Base-by-base conservation (phyloP, 2,888 invertebrate genomes). In the Steinernema carpocapsae region DNA sequence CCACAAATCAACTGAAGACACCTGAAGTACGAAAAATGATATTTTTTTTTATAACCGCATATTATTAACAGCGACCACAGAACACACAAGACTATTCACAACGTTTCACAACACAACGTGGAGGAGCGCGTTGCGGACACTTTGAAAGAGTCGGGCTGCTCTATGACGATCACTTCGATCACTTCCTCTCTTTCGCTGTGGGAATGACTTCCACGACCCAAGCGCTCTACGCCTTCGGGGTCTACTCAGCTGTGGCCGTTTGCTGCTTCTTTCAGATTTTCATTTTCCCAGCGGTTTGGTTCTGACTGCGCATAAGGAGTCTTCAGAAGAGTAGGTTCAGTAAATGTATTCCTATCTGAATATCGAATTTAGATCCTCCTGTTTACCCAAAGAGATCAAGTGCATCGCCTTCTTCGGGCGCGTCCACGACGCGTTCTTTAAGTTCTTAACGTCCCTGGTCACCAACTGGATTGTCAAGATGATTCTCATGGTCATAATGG, bases 101-200 rank as follows among this genome's bases (percentile, higher is more conserved):
- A n/a, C n/a, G n/a, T n/a, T n/a, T n/a, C n/a, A n/a, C n/a, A n/a
- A n/a, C n/a, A 83, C 51, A 82, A 83, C 71, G 51, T 45, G 24
- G 19, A 64, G 14, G 26, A 59, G 72, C 29, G 59, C 19, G 32
- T 22, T 1, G 32, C 43, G 22, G 29, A 29, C n/a, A 22, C 74
- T 12, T 71, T 81, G n/a, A 77, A 77, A 72, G 81, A 79, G 59
- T 80, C 83, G 0, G 82, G 82, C n/a, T 82, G 82, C 59, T 82
- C 82, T 7, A 83, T 83, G 82, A 83, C 82, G 17, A 81, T 83
- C 2, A 83, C 83, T n/a, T 80, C 83, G 0, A 73, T 82, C 43
- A 83, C 73, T 42, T 82, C n/a, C 76, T 83, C 26, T 83, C 83
- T 4, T 83, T 83, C 79, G 83, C 81, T 56, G 81, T 82, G 72